These are phyloP conservation scores for Stenurella melanura DNA, from an alignment of 2,888 invertebrate genomes.

Conservation along the genomic window DNA sequence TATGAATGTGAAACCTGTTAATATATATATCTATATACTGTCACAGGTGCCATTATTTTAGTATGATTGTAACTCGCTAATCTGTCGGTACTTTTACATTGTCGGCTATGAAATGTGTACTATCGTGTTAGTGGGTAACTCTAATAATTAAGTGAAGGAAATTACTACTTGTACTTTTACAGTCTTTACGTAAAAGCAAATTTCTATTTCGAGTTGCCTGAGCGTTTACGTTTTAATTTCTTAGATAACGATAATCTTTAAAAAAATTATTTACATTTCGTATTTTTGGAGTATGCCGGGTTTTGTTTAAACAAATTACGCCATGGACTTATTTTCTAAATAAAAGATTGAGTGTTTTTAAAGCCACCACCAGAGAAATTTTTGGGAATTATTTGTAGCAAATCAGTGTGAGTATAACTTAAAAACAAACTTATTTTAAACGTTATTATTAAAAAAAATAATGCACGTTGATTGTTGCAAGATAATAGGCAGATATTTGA, in stretches of 20 bases:
- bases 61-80: constrained; percentile 46
- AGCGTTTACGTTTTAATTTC: not conserved
- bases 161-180: constrained; percentile 8
- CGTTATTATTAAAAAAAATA: not conserved
- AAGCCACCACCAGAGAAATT: not conserved
- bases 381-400: not conserved
- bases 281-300: not conserved
- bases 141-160: constrained; percentile 29
- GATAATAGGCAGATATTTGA: too few relatives aligned
- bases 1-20: constrained; percentile 38
- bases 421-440: not conserved
- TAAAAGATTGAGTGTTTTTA: not conserved
- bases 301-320: not conserved
- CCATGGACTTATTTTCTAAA: not conserved
- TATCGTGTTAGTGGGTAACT: constrained; percentile 43
- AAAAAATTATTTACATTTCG: not conserved
- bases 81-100: constrained; percentile 45
- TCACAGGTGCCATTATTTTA: constrained; percentile 41
- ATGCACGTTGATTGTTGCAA: too few relatives aligned
- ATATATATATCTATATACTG: constrained; percentile 30
- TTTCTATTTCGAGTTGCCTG: constrained; percentile 13
- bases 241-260: not conserved
- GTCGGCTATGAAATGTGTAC: constrained; percentile 34
- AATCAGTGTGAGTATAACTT: not conserved
- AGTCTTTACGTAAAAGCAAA: not conserved